Evolutionary conservation across 2,113 vertebrate genomes (phyloP), one percentile per base, ranked within the genome.

Genomic region (Hippopotamus amphibius): DNA sequence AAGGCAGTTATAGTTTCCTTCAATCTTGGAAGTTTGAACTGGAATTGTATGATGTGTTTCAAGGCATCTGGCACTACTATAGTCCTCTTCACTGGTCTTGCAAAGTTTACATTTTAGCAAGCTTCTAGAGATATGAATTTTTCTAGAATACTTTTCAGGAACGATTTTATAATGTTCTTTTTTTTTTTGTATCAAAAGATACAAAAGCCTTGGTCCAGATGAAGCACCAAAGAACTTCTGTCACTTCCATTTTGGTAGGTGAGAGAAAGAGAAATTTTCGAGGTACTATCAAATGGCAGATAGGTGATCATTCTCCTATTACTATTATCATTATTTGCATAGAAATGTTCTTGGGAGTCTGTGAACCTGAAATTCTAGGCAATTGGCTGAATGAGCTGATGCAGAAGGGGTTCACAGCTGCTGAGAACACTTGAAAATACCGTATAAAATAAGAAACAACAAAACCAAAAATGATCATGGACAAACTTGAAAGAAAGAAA

Each of bases 81-180:
- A 63, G 17, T 59, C 53, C 37, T 81, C 48, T 43, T 28, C 24
- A 13, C n/a, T n/a, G 24, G 15, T 46, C 37, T 96, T 68, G 33
- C 30, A 63, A 66, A 81, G 19, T 53, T 68, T 12, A 37, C 21
- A 17, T 61, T 55, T 74, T 68, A 69, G 41, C 13, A 76, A 46
- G 28, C 59, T 69, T 63, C 48, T 87, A 12, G 43, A 50, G 16
- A 22, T 4, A 57, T 65, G 16, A 17, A 22, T 90, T 90, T 77
- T 77, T 83, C 22, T 74, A 72, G 86, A 80, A 41, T 89, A 13
- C 37, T 57, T 89, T 76, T 71, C 5, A 19, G 57, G 26, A 95
- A 41, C 4, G 33, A 43, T 6, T 76, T 81, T 30, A 24, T 37
- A 24, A 69, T 92, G 37, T 37, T 37, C 37, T 37, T 37, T 37